These are phyloP conservation scores for Hybognathus amarus DNA, from an alignment of 2,797 vertebrate genomes.

Conservation along the genomic window DNA sequence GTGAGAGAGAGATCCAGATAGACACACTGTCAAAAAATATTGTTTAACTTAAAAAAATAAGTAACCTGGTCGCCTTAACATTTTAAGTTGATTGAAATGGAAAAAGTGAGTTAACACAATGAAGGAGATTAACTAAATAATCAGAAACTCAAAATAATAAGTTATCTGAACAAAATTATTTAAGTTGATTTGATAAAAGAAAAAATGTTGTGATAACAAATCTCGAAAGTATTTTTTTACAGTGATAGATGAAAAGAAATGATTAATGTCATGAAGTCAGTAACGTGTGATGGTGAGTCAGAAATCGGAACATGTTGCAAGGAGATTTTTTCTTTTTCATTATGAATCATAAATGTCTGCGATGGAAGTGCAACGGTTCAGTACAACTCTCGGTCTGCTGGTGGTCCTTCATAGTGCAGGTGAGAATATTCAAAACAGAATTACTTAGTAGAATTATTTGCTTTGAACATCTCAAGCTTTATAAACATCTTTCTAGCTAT, in stretches of 20 bases:
- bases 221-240: too few relatives aligned
- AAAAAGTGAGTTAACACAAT: too few relatives aligned
- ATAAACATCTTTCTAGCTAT: slow-evolving; percentile 24
- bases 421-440: slow-evolving; percentile 53
- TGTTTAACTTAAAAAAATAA: too few relatives aligned
- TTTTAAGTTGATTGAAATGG: too few relatives aligned
- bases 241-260: neutral
- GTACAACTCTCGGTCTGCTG: slow-evolving; percentile 59
- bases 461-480: neutral
- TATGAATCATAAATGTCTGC: neutral
- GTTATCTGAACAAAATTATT: too few relatives aligned
- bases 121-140: too few relatives aligned
- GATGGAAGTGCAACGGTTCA: slow-evolving; percentile 60
- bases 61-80: too few relatives aligned
- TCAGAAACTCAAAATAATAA: too few relatives aligned
- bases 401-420: slow-evolving; percentile 58
- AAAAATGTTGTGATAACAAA: too few relatives aligned
- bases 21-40: too few relatives aligned
- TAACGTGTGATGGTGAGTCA: slow-evolving; percentile 57
- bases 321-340: neutral
- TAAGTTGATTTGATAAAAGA: too few relatives aligned
- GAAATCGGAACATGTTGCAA: slow-evolving; percentile 28
- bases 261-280: neutral
- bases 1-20: neutral
- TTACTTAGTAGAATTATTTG: neutral